phyloP scores from a whole-genome alignment of 2,113 vertebrate genomes.

The Etia nguti region DNA sequence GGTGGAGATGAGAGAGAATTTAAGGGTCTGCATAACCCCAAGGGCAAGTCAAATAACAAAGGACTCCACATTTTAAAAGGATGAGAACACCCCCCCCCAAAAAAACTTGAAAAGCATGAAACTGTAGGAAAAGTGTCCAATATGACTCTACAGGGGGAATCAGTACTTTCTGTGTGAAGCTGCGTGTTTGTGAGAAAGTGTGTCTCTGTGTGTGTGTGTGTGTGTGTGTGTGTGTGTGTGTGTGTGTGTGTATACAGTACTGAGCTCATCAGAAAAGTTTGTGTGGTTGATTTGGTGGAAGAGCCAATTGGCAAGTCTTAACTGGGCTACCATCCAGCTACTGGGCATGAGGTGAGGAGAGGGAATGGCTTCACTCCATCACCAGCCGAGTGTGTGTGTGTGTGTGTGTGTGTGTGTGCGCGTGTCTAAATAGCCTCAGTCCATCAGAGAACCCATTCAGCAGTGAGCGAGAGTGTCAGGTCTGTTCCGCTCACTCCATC shows the following conservation, averaged over 20 bases:
- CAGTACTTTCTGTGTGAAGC: not conserved
- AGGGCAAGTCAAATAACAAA: conserved; percentile 25
- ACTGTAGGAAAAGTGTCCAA: not conserved
- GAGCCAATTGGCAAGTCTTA: conserved; percentile 51
- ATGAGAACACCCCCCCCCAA: not conserved
- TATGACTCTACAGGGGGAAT: conserved; percentile 6
- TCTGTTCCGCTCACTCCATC: conserved; percentile 47
- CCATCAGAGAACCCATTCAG: conserved; percentile 56
- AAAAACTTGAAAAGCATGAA: not conserved
- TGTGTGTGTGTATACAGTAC: not conserved
- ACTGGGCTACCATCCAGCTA: conserved; percentile 46
- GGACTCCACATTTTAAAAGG: not conserved
- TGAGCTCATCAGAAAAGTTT: conserved; percentile 51
- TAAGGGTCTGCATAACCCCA: not conserved
- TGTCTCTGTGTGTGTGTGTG: not conserved
- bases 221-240: not conserved
- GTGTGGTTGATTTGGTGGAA: conserved; percentile 40
- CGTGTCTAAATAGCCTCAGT: conserved; percentile 24
- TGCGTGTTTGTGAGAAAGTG: not conserved
- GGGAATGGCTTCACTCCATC: conserved; percentile 61
- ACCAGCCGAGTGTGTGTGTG: conserved; percentile 34
- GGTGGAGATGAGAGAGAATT: not conserved
- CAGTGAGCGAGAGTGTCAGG: conserved; percentile 48
- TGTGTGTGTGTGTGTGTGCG: not conserved
- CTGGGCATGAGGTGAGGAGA: conserved; percentile 50